Evolutionary conservation across 1,140 invertebrate species (phyloP), one percentile per base, ranked within the genome.

Genomic region (Papilio polyxenes): DNA sequence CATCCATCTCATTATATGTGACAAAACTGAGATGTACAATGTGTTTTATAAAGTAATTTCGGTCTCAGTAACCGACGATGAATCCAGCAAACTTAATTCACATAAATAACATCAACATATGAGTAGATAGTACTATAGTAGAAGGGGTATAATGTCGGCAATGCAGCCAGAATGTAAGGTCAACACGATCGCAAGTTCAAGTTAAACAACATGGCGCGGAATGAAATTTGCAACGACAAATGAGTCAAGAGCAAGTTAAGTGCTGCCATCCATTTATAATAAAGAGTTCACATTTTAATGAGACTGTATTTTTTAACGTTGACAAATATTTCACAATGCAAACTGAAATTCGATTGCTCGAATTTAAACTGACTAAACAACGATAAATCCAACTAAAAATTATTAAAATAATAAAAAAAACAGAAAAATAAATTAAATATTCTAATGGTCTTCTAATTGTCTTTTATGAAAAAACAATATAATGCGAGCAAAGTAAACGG

Each of bases 81-180:
- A 7, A 44, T 44, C 40, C 7, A 44, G 3, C 1, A 44, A 44
- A 44, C 4, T 44, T 44, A 44, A 44, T 44, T 44, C 40, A 7
- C 40, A 51, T 51, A 49, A 49, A 10, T 49, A 10, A 51, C 10
- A 51, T 13, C 9, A 74, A 75, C 17, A 44, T 65, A 44, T 40
- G 17, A 31, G 23, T 31, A 75, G 6, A 49, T 75, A 75, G 65
- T 37, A 31, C 23, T 65, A 49, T 77, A 44, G 77, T 13, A 79
- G 31, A 62, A 79, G 17, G 53, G 62, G 9, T 77, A 77, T 62
- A 31, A 62, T 62, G 15, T 59, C 77, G 31, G 77, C 77, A 79
- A 79, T 79, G 77, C 77, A 79, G 10, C 77, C 77, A 62, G 77
- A 77, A 77, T 77, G 53, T 77, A 79, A 79, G 77, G 77, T 65